phyloP scores from a whole-genome alignment of 2,113 vertebrate genomes.

The Aix galericulata region DNA sequence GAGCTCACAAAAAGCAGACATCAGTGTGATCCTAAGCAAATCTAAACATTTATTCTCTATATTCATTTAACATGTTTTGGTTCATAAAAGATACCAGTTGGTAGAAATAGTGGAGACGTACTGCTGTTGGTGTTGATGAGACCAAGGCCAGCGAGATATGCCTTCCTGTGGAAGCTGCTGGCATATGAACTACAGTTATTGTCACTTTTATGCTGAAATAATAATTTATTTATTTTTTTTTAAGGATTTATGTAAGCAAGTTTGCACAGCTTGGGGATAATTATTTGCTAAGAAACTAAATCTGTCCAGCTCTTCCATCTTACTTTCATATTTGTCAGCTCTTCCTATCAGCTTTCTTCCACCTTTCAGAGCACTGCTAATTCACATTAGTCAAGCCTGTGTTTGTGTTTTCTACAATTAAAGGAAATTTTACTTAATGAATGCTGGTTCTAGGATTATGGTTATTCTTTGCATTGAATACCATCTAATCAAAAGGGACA shows the following conservation, averaged over 20 bases:
- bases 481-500: neutral
- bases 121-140: neutral
- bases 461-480: neutral
- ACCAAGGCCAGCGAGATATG: neutral
- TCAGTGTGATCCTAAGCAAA: neutral
- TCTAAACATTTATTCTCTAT: neutral
- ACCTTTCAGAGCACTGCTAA: neutral
- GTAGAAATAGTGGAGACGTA: neutral
- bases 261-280: neutral
- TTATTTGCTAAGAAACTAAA: neutral
- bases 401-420: neutral
- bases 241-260: neutral
- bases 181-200: neutral
- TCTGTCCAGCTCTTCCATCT: neutral
- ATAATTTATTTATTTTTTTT: neutral
- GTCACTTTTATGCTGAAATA: neutral
- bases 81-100: neutral
- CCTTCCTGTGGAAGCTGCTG: neutral
- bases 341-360: neutral
- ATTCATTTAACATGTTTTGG: neutral
- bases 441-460: neutral
- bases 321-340: neutral
- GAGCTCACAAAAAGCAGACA: neutral
- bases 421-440: neutral
- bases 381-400: neutral